Evolutionary conservation across 2,888 invertebrate genomes (phyloP).

Genomic region (Cactoblastis cactorum): DNA sequence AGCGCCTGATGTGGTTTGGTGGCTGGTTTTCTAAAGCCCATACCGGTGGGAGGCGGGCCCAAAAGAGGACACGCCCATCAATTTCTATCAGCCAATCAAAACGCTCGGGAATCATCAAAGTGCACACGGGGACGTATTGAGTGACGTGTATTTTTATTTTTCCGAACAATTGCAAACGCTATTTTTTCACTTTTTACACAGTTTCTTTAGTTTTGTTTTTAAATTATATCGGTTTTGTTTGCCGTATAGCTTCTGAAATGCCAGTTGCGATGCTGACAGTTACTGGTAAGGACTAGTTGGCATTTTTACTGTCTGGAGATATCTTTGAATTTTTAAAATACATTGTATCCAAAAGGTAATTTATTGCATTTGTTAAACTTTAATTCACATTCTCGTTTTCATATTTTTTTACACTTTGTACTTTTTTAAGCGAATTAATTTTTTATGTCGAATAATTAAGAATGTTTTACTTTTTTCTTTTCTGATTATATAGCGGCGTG

Average conservation of each 20-base stretch:
- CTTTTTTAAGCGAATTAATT: background rate
- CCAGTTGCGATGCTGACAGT: conserved; percentile 57
- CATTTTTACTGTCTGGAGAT: conserved; percentile 37
- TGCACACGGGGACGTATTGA: conserved; percentile 71
- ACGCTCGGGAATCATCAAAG: conserved; percentile 53
- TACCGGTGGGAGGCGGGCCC: conserved; percentile 63
- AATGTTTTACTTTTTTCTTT: background rate
- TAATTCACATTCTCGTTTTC: background rate
- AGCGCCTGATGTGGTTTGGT: conserved; percentile 74
- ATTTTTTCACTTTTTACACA: conserved; percentile 44
- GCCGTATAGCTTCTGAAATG: conserved; percentile 41
- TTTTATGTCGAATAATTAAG: background rate
- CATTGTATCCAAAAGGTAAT: conserved; percentile 14
- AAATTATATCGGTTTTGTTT: conserved; percentile 55
- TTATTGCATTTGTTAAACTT: background rate
- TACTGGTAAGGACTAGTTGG: conserved; percentile 42
- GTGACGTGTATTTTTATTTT: conserved; percentile 66
- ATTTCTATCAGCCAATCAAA: conserved; percentile 47
- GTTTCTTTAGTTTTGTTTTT: conserved; percentile 34
- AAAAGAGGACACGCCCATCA: conserved; percentile 51
- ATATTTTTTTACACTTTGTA: background rate
- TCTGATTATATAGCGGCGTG: background rate
- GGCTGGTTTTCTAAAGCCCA: conserved; percentile 55
- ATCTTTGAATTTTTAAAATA: conserved; percentile 32
- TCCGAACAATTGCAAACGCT: conserved; percentile 53